These are phyloP conservation scores for Schizopygopsis malacanthus DNA, from an alignment of 2,797 vertebrate species.

Conservation along the genomic window DNA sequence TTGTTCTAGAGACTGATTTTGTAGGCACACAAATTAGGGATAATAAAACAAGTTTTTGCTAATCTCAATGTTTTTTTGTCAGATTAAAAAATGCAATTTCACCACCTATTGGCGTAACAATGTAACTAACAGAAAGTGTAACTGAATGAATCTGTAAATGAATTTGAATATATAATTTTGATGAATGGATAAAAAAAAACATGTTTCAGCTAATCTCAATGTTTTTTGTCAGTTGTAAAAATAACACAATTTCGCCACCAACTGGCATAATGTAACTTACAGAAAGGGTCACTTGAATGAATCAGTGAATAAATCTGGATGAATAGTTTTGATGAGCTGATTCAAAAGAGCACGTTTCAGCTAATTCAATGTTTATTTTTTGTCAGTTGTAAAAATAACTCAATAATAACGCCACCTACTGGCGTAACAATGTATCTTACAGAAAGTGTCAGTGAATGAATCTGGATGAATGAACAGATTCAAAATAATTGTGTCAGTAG, in stretches of 20 bases:
- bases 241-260: not conserved
- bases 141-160: not conserved
- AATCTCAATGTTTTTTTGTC: not conserved
- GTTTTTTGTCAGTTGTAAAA: not conserved
- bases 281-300: not conserved
- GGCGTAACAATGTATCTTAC: not conserved
- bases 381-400: not conserved
- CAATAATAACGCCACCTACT: not conserved
- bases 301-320: not conserved
- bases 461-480: not conserved
- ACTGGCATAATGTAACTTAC: not conserved
- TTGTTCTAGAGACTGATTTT: not conserved
- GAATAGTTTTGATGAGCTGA: too few relatives aligned
- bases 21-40: not conserved
- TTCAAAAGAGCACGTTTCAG: too few relatives aligned
- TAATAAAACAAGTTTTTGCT: not conserved
- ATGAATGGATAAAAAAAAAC: not conserved
- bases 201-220: accelerated
- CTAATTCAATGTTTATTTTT: not conserved
- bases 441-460: not conserved
- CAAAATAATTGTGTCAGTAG: not conserved
- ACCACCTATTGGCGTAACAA: not conserved
- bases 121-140: not conserved
- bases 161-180: too few relatives aligned
- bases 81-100: not conserved